Evolutionary conservation across 2,888 invertebrate genomes (phyloP), one percentile per base, ranked within the genome.

Genomic region (Physocephala rufipes): DNA sequence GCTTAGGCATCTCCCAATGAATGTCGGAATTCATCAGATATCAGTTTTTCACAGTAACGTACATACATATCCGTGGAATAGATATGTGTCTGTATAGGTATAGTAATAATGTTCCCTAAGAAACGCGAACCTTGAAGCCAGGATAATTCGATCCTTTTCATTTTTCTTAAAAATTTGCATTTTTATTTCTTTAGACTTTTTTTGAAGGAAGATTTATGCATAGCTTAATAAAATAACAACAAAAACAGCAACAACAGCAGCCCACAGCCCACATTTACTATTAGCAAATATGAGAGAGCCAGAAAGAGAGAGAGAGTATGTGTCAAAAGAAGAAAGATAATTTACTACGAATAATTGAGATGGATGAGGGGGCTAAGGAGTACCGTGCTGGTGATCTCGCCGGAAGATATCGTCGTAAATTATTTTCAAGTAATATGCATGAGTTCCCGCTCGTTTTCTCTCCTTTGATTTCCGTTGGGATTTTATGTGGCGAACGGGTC

Each of bases 81-180:
- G 4, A 36, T 9, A 7, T 13, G 28, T 74, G 67, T 72, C 13
- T 58, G 16, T 7, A 58, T 36, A 36, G 36, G 36, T 68, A 75
- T 72, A 71, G 74, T 70, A 71, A 73, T 73, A 66, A 55, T 65
- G 62, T 63, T 53, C 62, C 36, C 43, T 51, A 58, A 55, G 65
- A 66, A 72, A 55, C 70, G 24, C 71, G 71, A 66, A 70, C 72
- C 74, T 71, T 74, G 70, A 72, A 59, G 67, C 62, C 4, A 67
- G 67, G 67, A 64, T 62, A 72, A 70, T 74, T 68, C 70, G n/a
- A 73, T 65, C 70, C 73, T 68, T 73, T 73, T 71, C 70, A 64
- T 73, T 72, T 75, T 75, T 73, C 71, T 71, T 43, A 21, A 61
- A 67, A 74, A 75, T 74, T 75, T 74, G 74, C 75, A 74, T 75